Conservation (phyloP, 2,797 vertebrate genomes). For the Lepidocolaptes lacrymiger region DNA sequence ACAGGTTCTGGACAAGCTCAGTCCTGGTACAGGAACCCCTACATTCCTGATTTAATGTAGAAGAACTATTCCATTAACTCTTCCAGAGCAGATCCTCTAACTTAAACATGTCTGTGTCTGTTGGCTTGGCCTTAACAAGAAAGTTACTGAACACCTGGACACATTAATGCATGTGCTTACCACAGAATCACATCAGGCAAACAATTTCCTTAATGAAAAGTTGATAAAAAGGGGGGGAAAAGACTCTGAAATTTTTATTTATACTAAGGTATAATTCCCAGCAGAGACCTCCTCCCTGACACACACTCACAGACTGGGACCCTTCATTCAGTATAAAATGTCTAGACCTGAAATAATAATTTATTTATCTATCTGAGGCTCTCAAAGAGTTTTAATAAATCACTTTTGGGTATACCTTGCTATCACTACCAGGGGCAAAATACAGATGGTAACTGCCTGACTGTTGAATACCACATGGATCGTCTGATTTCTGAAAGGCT, state of each 20-base stretch:
- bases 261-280: neutral
- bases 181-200: neutral
- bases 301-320: neutral
- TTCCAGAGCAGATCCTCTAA: neutral
- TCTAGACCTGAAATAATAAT: neutral
- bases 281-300: neutral
- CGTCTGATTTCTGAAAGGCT: neutral
- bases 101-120: neutral
- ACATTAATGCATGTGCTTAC: neutral
- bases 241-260: neutral
- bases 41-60: neutral
- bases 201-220: neutral
- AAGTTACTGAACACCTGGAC: neutral
- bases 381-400: neutral
- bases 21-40: neutral
- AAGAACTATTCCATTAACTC: neutral
- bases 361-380: neutral
- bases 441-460: neutral
- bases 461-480: neutral
- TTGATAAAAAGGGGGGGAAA: neutral
- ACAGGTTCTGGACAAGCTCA: neutral
- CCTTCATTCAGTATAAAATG: neutral
- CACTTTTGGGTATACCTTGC: neutral
- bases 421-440: neutral
- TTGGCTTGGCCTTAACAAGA: neutral